These are phyloP conservation scores for Volucella zonaria DNA, from an alignment of 2,888 invertebrate genomes.

Conservation along the genomic window DNA sequence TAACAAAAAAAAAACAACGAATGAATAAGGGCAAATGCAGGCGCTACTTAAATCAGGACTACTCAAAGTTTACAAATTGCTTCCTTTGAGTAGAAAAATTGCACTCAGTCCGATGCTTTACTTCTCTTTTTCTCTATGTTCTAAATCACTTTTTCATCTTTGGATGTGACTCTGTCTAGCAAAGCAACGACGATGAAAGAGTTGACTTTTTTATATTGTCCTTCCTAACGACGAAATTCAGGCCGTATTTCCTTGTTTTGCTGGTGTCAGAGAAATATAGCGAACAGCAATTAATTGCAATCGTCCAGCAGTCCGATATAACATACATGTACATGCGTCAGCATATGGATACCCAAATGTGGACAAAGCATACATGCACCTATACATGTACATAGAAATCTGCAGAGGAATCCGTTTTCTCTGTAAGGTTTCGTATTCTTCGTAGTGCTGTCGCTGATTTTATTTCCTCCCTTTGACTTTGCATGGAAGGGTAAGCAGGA, in stretches of 20 bases:
- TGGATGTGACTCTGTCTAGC: constrained; percentile 52
- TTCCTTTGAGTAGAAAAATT: constrained; percentile 62
- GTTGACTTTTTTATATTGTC: constrained; percentile 67
- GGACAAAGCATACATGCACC: constrained; percentile 1
- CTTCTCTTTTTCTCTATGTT: constrained; percentile 17
- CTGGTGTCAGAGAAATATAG: constrained; percentile 66
- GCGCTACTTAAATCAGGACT: constrained; percentile 58
- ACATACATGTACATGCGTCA: constrained; percentile 5
- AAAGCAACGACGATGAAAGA: constrained; percentile 42
- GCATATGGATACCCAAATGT: neutral
- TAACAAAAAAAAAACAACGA: constrained; percentile 41
- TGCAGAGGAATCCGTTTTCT: constrained; percentile 19
- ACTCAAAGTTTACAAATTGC: constrained; percentile 67
- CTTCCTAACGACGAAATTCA: constrained; percentile 64
- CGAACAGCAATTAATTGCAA: constrained; percentile 68
- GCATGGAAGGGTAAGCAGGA: constrained; percentile 1
- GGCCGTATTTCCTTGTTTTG: constrained; percentile 64
- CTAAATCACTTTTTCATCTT: constrained; percentile 57
- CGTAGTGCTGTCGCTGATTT: constrained; percentile 41
- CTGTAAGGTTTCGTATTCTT: constrained; percentile 51
- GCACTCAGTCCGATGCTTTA: constrained; percentile 40
- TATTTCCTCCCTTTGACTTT: constrained; percentile 46
- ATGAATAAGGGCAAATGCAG: constrained; percentile 25
- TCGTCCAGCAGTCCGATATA: constrained; percentile 50
- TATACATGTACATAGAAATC: neutral